Conservation (phyloP, 92 coral and sea anemone genomes). For the Scolanthus callimorphus region DNA sequence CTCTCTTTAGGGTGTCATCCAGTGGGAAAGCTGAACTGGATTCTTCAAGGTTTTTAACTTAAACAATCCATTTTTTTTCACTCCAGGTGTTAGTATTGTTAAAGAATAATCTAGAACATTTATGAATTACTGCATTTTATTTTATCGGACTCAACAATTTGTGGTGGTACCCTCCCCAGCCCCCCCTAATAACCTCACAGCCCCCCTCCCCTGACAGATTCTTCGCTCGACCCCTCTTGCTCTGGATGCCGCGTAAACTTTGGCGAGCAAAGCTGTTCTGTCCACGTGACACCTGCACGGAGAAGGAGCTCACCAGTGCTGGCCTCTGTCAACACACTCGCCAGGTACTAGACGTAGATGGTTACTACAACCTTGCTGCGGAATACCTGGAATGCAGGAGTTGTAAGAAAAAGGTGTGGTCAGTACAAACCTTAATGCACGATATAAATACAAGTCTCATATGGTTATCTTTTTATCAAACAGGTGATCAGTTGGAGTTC, state of each 20-base stretch:
- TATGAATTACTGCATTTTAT: too few relatives aligned
- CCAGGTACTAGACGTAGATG: slow-evolving; percentile 46
- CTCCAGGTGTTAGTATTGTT: too few relatives aligned
- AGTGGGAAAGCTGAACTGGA: too few relatives aligned
- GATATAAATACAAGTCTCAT: slow-evolving; percentile 17
- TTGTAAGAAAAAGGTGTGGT: slow-evolving; percentile 33
- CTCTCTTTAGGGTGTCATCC: too few relatives aligned
- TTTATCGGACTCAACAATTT: too few relatives aligned
- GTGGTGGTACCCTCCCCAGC: not conserved
- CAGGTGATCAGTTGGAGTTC: slow-evolving; percentile 61
- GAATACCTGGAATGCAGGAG: slow-evolving; percentile 43
- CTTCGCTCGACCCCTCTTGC: slow-evolving; percentile 9
- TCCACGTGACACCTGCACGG: slow-evolving; percentile 18
- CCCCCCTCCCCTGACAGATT: slow-evolving; percentile 12
- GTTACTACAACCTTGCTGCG: slow-evolving; percentile 36
- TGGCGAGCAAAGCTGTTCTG: slow-evolving; percentile 13
- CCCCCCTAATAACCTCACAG: not conserved
- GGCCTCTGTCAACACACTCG: slow-evolving; percentile 30
- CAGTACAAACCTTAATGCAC: too few relatives aligned
- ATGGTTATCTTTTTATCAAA: too few relatives aligned
- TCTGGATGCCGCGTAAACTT: slow-evolving; percentile 16
- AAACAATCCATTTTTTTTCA: too few relatives aligned
- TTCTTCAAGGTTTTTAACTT: too few relatives aligned
- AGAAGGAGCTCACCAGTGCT: slow-evolving; percentile 22
- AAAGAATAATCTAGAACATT: too few relatives aligned